phyloP scores from a whole-genome alignment of 2,888 invertebrate genomes.

The Apomyelois bistriatella region DNA sequence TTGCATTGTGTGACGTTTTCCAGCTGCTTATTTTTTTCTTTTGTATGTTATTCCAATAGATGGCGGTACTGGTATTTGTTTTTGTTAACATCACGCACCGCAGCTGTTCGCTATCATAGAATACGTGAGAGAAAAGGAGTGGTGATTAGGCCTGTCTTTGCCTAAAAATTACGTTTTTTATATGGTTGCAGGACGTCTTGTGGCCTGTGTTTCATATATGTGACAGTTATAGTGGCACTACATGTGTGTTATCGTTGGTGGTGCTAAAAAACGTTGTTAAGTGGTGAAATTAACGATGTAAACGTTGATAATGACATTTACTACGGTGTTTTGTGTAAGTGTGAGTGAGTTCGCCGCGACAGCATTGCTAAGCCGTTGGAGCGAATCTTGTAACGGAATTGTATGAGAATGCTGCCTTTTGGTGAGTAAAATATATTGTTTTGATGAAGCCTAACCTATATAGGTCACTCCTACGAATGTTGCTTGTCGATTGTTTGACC shows the following conservation, averaged over 20 bases:
- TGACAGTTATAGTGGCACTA: conserved; percentile 50
- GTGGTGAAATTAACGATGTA: conserved; percentile 67
- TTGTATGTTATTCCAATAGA: conserved; percentile 32
- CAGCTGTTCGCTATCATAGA: conserved; percentile 79
- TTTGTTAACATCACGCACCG: conserved; percentile 70
- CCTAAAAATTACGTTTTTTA: conserved; percentile 69
- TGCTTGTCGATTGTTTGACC: conserved; percentile 51
- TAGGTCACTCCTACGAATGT: conserved; percentile 45
- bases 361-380: conserved; percentile 72
- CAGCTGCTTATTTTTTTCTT: background rate
- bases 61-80: conserved; percentile 68
- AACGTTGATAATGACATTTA: conserved; percentile 77
- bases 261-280: conserved; percentile 52
- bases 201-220: conserved; percentile 48
- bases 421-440: conserved; percentile 60
- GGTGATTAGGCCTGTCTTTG: conserved; percentile 75
- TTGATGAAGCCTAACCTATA: conserved; percentile 52
- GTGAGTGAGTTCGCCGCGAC: conserved; percentile 62
- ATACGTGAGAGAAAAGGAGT: conserved; percentile 78
- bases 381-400: conserved; percentile 76
- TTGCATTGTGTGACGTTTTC: background rate
- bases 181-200: conserved; percentile 58
- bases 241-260: conserved; percentile 59
- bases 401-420: conserved; percentile 58
- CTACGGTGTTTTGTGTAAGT: conserved; percentile 58